Percentiles rank a stretch among this genome's conserved stretches.
These are phyloP conservation scores for Nixonia krombeini DNA, from an alignment of 1,140 invertebrate genomes.

Conservation along the genomic window DNA sequence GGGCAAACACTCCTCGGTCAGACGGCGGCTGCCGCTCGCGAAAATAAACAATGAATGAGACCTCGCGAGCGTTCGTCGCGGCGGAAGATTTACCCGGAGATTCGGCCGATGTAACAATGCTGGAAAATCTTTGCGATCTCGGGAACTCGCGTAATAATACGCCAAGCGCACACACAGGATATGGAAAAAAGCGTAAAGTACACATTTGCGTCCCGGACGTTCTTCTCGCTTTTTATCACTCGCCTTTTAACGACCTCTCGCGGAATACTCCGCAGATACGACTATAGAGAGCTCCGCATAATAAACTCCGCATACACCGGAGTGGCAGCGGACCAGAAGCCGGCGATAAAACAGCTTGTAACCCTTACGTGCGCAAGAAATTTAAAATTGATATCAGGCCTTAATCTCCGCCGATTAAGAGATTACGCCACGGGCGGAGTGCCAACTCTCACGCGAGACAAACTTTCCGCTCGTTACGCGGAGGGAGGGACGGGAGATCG, in stretches of 20 bases:
- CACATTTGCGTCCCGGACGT: constrained; percentile 34
- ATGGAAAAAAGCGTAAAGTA: constrained; percentile 41
- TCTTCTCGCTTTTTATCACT: constrained; percentile 41
- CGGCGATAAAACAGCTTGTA: constrained; percentile 51
- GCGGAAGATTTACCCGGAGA: too few relatives aligned
- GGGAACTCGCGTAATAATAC: neutral
- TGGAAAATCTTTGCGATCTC: constrained; percentile 29
- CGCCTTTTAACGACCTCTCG: constrained; percentile 36
- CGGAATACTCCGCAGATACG: constrained; percentile 26
- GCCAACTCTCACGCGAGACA: constrained; percentile 47
- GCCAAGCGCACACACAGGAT: constrained; percentile 22
- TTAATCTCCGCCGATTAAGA: constrained; percentile 48
- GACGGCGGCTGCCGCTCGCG: too few relatives aligned
- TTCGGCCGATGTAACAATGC: constrained; percentile 32
- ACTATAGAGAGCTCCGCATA: constrained; percentile 22
- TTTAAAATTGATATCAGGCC: constrained; percentile 49
- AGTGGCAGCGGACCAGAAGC: constrained; percentile 17
- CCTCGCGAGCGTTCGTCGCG: too few relatives aligned
- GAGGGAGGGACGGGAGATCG: neutral
- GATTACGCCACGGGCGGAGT: constrained; percentile 43
- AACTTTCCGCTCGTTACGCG: constrained; percentile 10
- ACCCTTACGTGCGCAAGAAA: constrained; percentile 42
- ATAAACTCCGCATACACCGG: constrained; percentile 34
- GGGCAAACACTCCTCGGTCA: too few relatives aligned
- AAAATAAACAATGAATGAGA: too few relatives aligned